Evolutionary conservation across 2,113 vertebrate genomes (phyloP).

Genomic region (Hypanus sabinus): DNA sequence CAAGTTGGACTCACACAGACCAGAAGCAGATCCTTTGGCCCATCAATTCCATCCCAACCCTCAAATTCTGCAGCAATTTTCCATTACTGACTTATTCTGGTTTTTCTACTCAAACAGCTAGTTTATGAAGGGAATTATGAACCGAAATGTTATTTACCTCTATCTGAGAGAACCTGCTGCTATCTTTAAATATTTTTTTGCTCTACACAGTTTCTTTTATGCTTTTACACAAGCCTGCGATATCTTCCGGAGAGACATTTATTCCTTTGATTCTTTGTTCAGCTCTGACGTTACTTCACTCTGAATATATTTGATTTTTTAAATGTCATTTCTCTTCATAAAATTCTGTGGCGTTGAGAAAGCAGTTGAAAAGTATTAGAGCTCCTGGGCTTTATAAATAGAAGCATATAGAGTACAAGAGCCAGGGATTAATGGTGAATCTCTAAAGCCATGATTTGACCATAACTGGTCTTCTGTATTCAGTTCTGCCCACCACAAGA

Average conservation of each 20-base stretch:
- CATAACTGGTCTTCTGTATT: not conserved
- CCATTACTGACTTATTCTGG: not conserved
- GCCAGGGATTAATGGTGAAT: too few relatives aligned
- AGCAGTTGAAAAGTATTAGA: too few relatives aligned
- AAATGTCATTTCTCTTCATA: not conserved
- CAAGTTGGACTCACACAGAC: too few relatives aligned
- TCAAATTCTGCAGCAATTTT: not conserved
- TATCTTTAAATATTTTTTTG: not conserved
- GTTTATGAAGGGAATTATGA: not conserved
- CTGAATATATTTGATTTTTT: not conserved
- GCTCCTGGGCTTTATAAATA: too few relatives aligned
- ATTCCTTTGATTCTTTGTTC: not conserved
- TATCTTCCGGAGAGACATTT: not conserved
- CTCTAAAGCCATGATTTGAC: too few relatives aligned
- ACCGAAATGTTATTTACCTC: not conserved
- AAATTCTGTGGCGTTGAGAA: not conserved
- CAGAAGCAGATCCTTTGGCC: too few relatives aligned
- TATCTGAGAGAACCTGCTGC: not conserved
- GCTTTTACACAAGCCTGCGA: not conserved
- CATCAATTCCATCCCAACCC: too few relatives aligned
- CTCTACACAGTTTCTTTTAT: not conserved
- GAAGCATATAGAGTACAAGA: too few relatives aligned
- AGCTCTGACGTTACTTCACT: not conserved
- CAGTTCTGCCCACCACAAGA: not conserved
- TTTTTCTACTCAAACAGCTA: not conserved